Conservation (phyloP, 2,113 vertebrate species). For the Heterochromis multidens region DNA sequence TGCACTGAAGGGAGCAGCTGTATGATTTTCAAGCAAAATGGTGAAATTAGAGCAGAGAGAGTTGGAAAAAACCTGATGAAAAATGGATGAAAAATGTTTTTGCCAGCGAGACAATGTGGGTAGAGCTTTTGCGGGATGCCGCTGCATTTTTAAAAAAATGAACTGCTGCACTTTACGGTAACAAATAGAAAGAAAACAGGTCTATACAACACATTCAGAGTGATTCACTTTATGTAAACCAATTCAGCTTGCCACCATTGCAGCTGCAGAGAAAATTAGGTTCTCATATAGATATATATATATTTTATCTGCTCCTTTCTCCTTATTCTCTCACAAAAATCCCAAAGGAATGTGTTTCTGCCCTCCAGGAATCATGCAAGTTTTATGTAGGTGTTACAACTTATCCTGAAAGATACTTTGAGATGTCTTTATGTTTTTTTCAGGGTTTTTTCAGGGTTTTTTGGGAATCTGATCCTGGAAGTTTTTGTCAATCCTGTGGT, state of each 20-base stretch:
- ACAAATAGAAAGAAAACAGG: background rate
- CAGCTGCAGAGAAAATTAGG: background rate
- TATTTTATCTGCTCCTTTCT: background rate
- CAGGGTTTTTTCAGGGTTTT: background rate
- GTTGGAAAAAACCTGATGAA: background rate
- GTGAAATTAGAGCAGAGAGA: slow-evolving; percentile 42
- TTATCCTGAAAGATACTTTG: background rate
- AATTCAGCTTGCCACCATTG: background rate
- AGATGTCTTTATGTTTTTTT: background rate
- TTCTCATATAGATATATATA: background rate
- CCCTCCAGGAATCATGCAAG: background rate
- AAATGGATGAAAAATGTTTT: slow-evolving; percentile 32
- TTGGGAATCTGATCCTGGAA: too few relatives aligned
- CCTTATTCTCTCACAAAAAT: background rate
- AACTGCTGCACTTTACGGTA: background rate
- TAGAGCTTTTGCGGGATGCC: background rate
- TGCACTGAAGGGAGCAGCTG: slow-evolving; percentile 45
- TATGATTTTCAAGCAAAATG: slow-evolving; percentile 25
- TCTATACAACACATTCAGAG: background rate
- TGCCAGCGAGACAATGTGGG: slow-evolving; percentile 2
- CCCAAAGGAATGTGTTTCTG: background rate
- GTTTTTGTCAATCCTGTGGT: background rate
- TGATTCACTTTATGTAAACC: background rate
- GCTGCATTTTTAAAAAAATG: background rate
- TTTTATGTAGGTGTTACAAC: background rate